phyloP scores from a whole-genome alignment of 2,113 vertebrate genomes.

The Asarcornis scutulata region DNA sequence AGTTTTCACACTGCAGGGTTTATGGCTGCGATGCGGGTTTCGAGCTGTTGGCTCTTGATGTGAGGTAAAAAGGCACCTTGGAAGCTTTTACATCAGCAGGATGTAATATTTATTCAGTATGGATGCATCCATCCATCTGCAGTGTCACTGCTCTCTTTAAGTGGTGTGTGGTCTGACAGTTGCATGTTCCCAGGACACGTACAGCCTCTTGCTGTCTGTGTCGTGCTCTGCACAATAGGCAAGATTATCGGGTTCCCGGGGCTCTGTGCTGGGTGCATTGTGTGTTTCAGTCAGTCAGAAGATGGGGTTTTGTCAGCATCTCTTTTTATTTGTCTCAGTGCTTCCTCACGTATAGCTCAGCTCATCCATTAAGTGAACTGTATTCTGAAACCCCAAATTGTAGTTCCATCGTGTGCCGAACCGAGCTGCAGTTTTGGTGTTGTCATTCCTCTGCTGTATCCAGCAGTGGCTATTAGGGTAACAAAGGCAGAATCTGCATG shows the following conservation, averaged over 20 bases:
- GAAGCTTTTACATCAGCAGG: rapidly evolving
- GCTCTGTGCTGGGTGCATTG: rapidly evolving
- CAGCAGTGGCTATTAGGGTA: rapidly evolving
- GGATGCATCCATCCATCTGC: rapidly evolving
- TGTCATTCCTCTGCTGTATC: neutral
- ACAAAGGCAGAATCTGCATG: neutral
- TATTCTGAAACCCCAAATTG: neutral
- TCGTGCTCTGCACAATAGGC: rapidly evolving
- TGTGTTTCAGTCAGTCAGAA: neutral
- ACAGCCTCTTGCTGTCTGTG: neutral
- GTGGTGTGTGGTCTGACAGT: rapidly evolving
- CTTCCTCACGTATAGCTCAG: rapidly evolving
- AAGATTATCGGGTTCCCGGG: rapidly evolving
- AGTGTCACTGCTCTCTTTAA: rapidly evolving
- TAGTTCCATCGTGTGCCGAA: rapidly evolving
- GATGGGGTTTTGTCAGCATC: neutral
- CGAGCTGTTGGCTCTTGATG: neutral
- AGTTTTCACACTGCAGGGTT: rapidly evolving
- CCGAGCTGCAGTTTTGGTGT: neutral
- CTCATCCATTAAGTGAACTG: neutral
- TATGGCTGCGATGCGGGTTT: rapidly evolving
- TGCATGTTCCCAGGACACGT: rapidly evolving
- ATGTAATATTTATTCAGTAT: rapidly evolving
- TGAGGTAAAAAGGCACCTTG: too few relatives aligned
- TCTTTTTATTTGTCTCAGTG: neutral